Evolutionary conservation across 1,140 invertebrate genomes (phyloP).

Genomic region (Argopecten irradians): DNA sequence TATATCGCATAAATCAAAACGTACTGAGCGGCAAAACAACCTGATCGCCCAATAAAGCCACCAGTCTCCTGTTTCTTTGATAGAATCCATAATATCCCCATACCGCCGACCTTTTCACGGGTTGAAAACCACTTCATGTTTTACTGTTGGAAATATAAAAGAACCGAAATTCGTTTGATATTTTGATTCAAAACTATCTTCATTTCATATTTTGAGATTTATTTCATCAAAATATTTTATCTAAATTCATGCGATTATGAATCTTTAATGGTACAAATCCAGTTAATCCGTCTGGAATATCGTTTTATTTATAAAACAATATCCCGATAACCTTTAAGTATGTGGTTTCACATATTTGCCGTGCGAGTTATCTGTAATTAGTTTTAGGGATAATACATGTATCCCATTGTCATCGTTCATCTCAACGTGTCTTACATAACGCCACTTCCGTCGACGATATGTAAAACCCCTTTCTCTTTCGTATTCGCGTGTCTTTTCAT

Average conservation of each 20-base stretch:
- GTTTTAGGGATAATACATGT: background rate
- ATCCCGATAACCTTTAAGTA: background rate
- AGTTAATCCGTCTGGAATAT: background rate
- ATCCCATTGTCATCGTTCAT: background rate
- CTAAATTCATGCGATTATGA: background rate
- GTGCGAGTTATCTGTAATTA: background rate
- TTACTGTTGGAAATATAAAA: background rate
- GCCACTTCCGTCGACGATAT: background rate
- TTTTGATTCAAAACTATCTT: background rate
- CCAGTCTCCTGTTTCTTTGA: background rate
- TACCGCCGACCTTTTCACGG: background rate
- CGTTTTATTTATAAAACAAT: background rate
- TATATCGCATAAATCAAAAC: background rate
- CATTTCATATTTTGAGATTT: background rate
- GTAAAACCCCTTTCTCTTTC: background rate
- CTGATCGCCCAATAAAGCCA: background rate
- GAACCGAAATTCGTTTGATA: background rate
- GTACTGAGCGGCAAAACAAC: background rate
- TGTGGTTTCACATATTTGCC: background rate
- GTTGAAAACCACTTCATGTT: background rate
- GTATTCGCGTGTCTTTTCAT: background rate
- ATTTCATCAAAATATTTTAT: background rate
- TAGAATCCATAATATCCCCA: background rate
- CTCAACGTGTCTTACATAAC: background rate
- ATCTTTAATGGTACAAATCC: background rate